Evolutionary conservation across 1,140 invertebrate genomes (phyloP), one percentile per base, ranked within the genome.

Genomic region (Bombus waltoni): DNA sequence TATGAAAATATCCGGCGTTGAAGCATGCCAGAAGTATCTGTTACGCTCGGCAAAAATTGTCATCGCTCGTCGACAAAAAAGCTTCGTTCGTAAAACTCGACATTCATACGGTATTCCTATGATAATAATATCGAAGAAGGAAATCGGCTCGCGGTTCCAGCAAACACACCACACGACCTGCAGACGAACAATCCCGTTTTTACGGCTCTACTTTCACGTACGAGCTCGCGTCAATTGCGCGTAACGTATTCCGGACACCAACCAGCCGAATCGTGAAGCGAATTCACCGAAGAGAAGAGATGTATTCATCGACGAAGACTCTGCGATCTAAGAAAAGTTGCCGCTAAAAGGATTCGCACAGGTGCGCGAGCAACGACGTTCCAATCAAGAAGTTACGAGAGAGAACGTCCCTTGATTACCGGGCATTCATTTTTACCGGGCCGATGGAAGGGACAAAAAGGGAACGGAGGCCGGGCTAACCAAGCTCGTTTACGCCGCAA

Each of bases 301-400:
- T 6, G 5, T 32, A 38, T n/a, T 15, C 32, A 74, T 65, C 57
- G 9, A 38, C 35, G 47, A n/a, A 68, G 11, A 53, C 8, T 22
- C 28, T 53, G 0, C 18, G 47, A 22, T 53, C 18, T 53, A 53
- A 53, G 47, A 53, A 53, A 53, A 53, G 47, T 6, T 18, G 25
- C 32, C 35, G 42, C 47, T 59, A 38, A 84, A 44, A 32, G 25
- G 53, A 72, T 85, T 72, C 83, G 22, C 77, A 40, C 57, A 73
- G 42, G 53, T 59, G 83, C 71, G 72, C 70, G 75, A 73, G 47
- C 83, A 68, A 73, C 83, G 71, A 70, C 66, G 28, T 71, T 90
- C 86, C 89, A 86, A 90, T 90, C 89, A 90, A 79, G 71, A 90
- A 90, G 85, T 90, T 82, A 75, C 76, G 77, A 42, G 65, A 65